Base-by-base conservation (phyloP, 2,888 invertebrate genomes). In the Seladonia tumulorum region DNA sequence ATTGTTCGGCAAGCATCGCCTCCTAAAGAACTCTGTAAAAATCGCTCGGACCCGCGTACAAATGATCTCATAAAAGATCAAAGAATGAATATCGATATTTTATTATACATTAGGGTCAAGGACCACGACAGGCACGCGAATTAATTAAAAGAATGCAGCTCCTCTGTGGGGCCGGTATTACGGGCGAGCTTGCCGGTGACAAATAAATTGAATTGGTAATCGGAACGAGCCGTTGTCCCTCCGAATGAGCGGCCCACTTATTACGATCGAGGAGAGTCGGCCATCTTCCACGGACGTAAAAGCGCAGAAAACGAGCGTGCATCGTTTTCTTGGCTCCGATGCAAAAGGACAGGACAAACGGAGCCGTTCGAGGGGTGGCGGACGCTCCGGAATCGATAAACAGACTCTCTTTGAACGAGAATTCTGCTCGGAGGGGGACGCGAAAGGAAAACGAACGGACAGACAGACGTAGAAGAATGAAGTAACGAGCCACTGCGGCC, bases 171-270 rank as follows among this genome's bases (percentile, higher is more conserved):
- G 22, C 22, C 35, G 66, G 35, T 29, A 35, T 66, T 35, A 18
- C 66, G 16, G 29, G 29, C 35, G 39, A 5, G 18, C n/a, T 29
- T 49, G 78, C 53, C 76, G 53, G 74, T 81, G 79, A 81, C 83
- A 81, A 87, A 88, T 89, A 82, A 88, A 90, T 90, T 83, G 87
- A 75, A 87, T 87, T 88, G 82, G 81, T 89, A 89, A 90, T 87
- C 90, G 86, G 76, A 77, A 79, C 68, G 81, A 87, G 83, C 81
- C 82, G 83, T 87, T 87, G 85, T 82, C 77, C 79, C 74, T 35
- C 78, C 29, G 53, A 63, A 68, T 71, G 81, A 68, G 75, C 81
- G 81, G 49, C 78, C 81, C 86, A 86, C 80, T 84, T 81, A 66
- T 49, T 76, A 66, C 39, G 45, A 42, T 57, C 73, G 53, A 57